A percentile compares a stretch with the other conserved stretches of the same genome.
phyloP scores from a whole-genome alignment of 2,888 invertebrate species.

The Phortica okadai region DNA sequence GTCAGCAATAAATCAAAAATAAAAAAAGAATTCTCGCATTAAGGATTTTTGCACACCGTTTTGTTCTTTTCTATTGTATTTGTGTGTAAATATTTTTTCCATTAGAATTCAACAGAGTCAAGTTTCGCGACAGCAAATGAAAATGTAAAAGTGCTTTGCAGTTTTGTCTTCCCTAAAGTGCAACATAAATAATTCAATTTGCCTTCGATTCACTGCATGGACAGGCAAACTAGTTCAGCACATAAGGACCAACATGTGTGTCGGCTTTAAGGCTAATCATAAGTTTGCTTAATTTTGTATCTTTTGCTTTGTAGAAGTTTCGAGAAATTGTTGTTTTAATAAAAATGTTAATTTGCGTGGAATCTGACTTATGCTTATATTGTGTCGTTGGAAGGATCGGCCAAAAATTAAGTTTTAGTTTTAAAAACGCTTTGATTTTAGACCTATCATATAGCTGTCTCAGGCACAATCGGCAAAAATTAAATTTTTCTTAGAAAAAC shows the following conservation, averaged over 20 bases:
- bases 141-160: slow-evolving; percentile 55
- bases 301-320: too few species aligned
- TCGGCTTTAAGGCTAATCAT: too few species aligned
- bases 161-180: slow-evolving; percentile 55
- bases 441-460: too few species aligned
- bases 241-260: not conserved
- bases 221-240: not conserved
- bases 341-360: too few species aligned
- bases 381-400: too few species aligned
- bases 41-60: slow-evolving; percentile 45
- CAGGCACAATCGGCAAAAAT: too few species aligned
- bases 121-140: slow-evolving; percentile 46
- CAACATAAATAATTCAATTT: slow-evolving; percentile 66
- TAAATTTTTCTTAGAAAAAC: too few species aligned
- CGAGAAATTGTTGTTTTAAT: too few species aligned
- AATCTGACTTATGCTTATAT: too few species aligned
- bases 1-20: slow-evolving; percentile 66
- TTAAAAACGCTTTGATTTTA: too few species aligned
- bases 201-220: slow-evolving; percentile 51
- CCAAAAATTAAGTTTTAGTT: too few species aligned
- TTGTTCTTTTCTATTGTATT: not conserved
- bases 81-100: not conserved
- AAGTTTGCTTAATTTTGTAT: too few species aligned
- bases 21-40: slow-evolving; percentile 27
- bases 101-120: not conserved